These are phyloP conservation scores for Tetranychus truncatus DNA, from an alignment of 2,888 invertebrate species.

Conservation along the genomic window DNA sequence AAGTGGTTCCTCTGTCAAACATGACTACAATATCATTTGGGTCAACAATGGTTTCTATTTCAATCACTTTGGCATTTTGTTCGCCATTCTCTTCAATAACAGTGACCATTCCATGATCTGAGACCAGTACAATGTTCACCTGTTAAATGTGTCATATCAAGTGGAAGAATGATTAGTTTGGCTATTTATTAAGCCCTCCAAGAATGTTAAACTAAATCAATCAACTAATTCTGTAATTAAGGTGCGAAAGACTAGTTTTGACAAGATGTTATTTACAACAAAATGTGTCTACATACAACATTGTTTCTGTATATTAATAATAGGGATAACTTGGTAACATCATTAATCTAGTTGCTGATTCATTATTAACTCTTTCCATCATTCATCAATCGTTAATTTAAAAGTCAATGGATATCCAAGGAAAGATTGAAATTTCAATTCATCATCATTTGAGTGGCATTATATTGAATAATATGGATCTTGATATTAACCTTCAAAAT, in stretches of 20 bases:
- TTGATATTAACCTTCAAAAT: neutral
- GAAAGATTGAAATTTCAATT: neutral
- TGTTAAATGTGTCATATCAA: neutral
- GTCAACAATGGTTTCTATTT: slow-evolving; percentile 23
- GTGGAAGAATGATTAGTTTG: no score
- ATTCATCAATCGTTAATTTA: neutral
- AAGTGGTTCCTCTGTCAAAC: slow-evolving; percentile 23
- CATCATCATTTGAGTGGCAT: neutral
- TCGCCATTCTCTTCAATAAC: slow-evolving; percentile 14
- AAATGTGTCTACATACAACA: no score
- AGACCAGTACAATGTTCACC: slow-evolving; percentile 25
- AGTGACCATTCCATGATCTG: slow-evolving; percentile 26
- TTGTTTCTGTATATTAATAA: no score
- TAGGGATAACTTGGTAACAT: no score
- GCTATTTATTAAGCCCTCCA: no score
- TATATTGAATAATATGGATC: neutral
- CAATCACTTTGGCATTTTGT: slow-evolving; percentile 22
- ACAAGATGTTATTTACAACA: neutral
- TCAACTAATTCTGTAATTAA: neutral
- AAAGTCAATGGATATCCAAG: neutral
- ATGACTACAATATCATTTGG: slow-evolving; percentile 21
- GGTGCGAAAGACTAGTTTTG: neutral
- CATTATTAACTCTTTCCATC: neutral
- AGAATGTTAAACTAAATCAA: no score
- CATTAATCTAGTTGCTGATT: neutral